These are phyloP conservation scores for Marcusenius ussheri DNA, from an alignment of 2,113 vertebrate genomes.

Conservation along the genomic window DNA sequence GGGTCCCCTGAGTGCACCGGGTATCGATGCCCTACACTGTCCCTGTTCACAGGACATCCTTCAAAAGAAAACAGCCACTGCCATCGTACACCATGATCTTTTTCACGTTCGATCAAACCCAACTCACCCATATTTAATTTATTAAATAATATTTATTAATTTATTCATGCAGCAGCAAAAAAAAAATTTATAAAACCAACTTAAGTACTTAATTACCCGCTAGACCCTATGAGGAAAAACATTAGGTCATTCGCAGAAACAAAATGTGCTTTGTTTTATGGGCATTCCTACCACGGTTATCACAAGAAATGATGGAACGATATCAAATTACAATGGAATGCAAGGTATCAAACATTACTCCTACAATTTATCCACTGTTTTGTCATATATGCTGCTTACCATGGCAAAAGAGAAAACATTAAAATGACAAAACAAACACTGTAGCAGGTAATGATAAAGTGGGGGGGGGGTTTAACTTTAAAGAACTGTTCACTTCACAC, in stretches of 20 bases:
- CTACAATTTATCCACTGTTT: background rate
- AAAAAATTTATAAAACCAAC: background rate
- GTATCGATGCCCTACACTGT: background rate
- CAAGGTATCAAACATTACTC: background rate
- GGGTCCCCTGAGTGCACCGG: background rate
- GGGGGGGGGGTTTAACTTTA: background rate
- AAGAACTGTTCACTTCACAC: background rate
- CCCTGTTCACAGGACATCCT: background rate
- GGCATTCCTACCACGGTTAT: background rate
- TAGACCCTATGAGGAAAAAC: background rate
- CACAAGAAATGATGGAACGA: background rate
- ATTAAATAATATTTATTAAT: background rate
- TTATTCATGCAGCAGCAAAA: background rate
- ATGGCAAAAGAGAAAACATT: background rate
- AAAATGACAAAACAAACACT: background rate
- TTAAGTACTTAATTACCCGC: background rate
- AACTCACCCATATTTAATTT: background rate
- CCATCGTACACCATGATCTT: background rate
- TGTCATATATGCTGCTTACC: background rate
- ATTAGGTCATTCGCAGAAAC: background rate
- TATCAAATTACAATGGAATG: background rate
- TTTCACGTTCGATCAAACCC: background rate
- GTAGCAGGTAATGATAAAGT: background rate
- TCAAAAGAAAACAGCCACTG: background rate
- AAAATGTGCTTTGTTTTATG: background rate